Evolutionary conservation across 2,888 invertebrate genomes (phyloP).

Genomic region (Pediacus dermestoides): DNA sequence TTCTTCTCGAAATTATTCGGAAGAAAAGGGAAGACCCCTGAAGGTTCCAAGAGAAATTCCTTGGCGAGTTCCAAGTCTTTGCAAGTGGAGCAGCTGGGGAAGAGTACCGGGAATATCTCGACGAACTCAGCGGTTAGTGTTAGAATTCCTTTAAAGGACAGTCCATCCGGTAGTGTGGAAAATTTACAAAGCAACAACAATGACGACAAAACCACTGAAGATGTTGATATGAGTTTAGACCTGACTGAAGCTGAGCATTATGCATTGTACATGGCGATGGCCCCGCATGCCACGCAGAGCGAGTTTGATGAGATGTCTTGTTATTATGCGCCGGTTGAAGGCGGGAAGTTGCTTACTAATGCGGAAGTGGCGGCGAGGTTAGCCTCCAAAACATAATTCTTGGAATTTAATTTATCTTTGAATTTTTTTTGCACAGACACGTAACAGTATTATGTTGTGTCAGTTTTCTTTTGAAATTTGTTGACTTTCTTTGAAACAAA

Average conservation of each 20-base stretch:
- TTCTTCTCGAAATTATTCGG: constrained; percentile 64
- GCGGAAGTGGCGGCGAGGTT: constrained; percentile 35
- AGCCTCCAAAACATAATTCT: constrained; percentile 30
- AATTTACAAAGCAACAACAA: constrained; percentile 11
- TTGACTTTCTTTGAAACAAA: constrained; percentile 32
- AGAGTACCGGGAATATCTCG: constrained; percentile 48
- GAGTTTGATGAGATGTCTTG: constrained; percentile 87
- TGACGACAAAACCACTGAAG: constrained; percentile 27
- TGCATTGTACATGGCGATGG: constrained; percentile 80
- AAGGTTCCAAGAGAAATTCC: constrained; percentile 8
- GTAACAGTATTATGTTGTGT: constrained; percentile 13
- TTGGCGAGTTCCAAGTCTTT: constrained; percentile 47
- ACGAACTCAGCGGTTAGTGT: constrained; percentile 49
- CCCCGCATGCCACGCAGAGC: constrained; percentile 80
- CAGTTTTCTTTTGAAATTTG: constrained; percentile 45
- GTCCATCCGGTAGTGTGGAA: constrained; percentile 17
- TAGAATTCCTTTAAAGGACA: constrained; percentile 63
- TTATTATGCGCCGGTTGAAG: constrained; percentile 82
- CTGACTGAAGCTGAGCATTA: constrained; percentile 86
- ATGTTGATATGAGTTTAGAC: constrained; percentile 55
- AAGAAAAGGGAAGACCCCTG: constrained; percentile 52
- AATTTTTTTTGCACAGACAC: constrained; percentile 21
- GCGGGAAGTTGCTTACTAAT: constrained; percentile 61
- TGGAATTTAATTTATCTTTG: constrained; percentile 25
- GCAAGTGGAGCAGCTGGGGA: constrained; percentile 45